These are phyloP conservation scores for Campoplex capitator DNA, from an alignment of 2,888 invertebrate species.

Conservation along the genomic window DNA sequence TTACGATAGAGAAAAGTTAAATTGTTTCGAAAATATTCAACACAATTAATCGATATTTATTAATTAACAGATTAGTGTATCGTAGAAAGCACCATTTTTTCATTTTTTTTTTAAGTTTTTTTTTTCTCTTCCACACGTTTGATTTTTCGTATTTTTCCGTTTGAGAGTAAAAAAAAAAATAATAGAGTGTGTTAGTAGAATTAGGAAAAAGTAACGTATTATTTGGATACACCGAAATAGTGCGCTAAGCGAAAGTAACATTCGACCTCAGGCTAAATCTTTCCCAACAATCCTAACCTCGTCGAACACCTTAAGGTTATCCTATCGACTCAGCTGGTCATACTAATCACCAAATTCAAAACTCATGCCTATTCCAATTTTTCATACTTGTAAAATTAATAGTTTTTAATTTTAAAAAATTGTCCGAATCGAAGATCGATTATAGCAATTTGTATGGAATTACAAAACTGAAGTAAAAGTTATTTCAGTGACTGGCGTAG, in stretches of 20 bases:
- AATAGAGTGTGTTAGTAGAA: constrained; percentile 51
- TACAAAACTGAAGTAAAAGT: too few species aligned
- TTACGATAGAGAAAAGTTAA: too few species aligned
- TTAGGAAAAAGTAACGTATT: constrained; percentile 9
- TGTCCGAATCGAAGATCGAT: too few species aligned
- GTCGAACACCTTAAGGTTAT: not conserved
- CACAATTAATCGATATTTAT: constrained; percentile 3
- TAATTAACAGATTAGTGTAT: not conserved
- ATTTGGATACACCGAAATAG: constrained; percentile 15
- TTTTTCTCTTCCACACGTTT: constrained; percentile 29
- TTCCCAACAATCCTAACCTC: constrained; percentile 1
- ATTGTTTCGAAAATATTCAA: not conserved
- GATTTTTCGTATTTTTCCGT: not conserved
- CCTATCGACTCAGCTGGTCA: too few species aligned
- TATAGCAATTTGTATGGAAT: too few species aligned
- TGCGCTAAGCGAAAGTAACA: constrained; percentile 38
- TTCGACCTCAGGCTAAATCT: constrained; percentile 30
- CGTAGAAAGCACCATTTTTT: constrained; percentile 58
- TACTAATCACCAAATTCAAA: too few species aligned
- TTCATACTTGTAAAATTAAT: too few species aligned
- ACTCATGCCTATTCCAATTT: too few species aligned
- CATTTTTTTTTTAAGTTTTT: constrained; percentile 12
- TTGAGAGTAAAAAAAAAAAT: constrained; percentile 2
- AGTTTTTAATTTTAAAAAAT: too few species aligned
- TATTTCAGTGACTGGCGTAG: too few species aligned